Evolutionary conservation across 1,140 invertebrate genomes (phyloP), one percentile per base, ranked within the genome.

Genomic region (Aricia agestis): DNA sequence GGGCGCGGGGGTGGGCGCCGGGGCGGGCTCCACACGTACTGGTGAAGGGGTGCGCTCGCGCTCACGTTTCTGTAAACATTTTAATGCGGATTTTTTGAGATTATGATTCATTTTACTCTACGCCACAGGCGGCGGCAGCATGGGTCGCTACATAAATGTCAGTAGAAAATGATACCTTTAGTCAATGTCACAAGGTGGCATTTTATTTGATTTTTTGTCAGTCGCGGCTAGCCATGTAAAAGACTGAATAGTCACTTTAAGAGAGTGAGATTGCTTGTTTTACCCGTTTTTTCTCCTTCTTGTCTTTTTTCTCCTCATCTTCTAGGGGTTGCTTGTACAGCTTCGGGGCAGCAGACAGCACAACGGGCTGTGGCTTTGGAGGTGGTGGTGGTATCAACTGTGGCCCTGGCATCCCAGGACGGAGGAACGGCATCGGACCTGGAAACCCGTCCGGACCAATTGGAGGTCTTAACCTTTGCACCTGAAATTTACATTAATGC

Each of bases 341-440:
- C 76, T 94, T 94, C 3, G 94, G 94, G 18, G 94, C 94, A 19
- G 93, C 93, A 63, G 93, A 93, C 6, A 95, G 85, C 0, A 95
- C 93, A 18, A 93, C 92, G 5, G 94, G 94, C 61, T 94, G 93
- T 0, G 93, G 91, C 68, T 92, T 86, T 0, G 85, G 86, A 4
- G 86, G 88, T 15, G 88, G 86, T 1, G 87, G 88, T 7, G 89
- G 89, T 19, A 83, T 79, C 7, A 90, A 73, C 72, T 89, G 87
- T 1, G 89, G 89, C 0, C 89, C 89, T 0, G 85, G 89, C 68
- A 91, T 6, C 0, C 85, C 85, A 3, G 88, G 84, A 6, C 85
- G 72, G 2, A 90, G 79, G 74, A 82, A 91, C 2, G 93, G 92
- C 41, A 94, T 93, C 13, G 92, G 91, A 17, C 92, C 89, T 74